Evolutionary conservation across 1,140 invertebrate species (phyloP).

Genomic region (Chrysomallon squamiferum): DNA sequence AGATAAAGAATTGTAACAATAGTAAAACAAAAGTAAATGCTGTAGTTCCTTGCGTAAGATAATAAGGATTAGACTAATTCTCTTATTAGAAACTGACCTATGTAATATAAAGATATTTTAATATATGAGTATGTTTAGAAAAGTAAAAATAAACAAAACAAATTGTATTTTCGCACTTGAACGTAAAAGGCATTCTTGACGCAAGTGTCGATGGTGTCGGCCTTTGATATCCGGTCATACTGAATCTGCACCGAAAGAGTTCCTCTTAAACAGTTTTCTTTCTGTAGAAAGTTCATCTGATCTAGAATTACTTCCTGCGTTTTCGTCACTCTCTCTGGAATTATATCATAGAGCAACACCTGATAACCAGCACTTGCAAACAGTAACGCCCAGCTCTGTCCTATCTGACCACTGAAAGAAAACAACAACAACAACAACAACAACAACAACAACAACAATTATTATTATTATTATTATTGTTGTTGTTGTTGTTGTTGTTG

Average conservation of each 20-base stretch:
- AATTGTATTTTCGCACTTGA: conserved; percentile 71
- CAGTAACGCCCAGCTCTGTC: conserved; percentile 93
- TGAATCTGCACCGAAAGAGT: conserved; percentile 77
- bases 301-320: conserved; percentile 77
- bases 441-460: too few relatives aligned
- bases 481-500: too few relatives aligned
- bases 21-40: too few relatives aligned
- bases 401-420: conserved; percentile 84
- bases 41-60: too few relatives aligned
- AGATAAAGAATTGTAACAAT: too few relatives aligned
- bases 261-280: conserved; percentile 72
- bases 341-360: conserved; percentile 84
- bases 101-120: too few relatives aligned
- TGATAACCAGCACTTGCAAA: conserved; percentile 91
- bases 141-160: too few relatives aligned
- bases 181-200: conserved; percentile 74
- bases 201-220: conserved; percentile 52
- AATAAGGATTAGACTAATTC: too few relatives aligned
- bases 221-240: conserved; percentile 72
- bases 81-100: too few relatives aligned
- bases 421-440: not conserved
- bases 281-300: conserved; percentile 77
- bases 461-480: too few relatives aligned
- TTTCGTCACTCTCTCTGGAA: conserved; percentile 72
- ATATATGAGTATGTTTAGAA: too few relatives aligned